Conservation (phyloP, 2,888 invertebrate genomes). For the Eretmocerus hayati region DNA sequence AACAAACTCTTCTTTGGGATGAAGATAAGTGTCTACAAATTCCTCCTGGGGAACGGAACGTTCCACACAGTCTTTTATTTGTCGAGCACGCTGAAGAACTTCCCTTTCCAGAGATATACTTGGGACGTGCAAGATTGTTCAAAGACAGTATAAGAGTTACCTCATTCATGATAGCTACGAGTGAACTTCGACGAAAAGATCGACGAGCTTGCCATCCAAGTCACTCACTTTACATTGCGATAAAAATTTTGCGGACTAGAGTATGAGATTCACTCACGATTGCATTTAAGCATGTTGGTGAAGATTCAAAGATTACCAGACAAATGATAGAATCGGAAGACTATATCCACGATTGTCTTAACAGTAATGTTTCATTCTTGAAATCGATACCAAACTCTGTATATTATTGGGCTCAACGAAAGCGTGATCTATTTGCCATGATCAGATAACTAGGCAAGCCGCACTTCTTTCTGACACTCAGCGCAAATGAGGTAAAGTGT, state of each 20-base stretch:
- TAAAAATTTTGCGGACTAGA: conserved; percentile 29
- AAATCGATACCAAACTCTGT: no score
- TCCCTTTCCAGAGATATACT: conserved; percentile 29
- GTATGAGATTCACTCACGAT: conserved; percentile 24
- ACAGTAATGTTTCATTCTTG: no score
- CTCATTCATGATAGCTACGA: conserved; percentile 16
- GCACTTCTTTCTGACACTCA: no score
- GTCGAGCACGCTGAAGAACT: conserved; percentile 42
- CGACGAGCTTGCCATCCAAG: conserved; percentile 32
- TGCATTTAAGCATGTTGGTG: no score
- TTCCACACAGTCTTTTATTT: conserved; percentile 22
- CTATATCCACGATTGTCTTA: no score
- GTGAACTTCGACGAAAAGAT: conserved; percentile 31
- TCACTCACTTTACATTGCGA: conserved; percentile 29
- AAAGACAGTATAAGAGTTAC: conserved; percentile 10
- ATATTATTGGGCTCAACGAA: conserved; percentile 37
- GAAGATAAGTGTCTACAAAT: conserved; percentile 24
- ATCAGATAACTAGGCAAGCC: no score
- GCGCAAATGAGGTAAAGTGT: no score
- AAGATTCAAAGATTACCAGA: no score
- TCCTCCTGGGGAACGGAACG: conserved; percentile 20
- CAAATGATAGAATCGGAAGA: no score
- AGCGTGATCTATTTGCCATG: no score
- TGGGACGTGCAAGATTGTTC: conserved; percentile 20
- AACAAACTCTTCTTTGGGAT: conserved; percentile 26